phyloP scores from a whole-genome alignment of 2,797 vertebrate genomes.

The Aselliscus stoliczkanus region DNA sequence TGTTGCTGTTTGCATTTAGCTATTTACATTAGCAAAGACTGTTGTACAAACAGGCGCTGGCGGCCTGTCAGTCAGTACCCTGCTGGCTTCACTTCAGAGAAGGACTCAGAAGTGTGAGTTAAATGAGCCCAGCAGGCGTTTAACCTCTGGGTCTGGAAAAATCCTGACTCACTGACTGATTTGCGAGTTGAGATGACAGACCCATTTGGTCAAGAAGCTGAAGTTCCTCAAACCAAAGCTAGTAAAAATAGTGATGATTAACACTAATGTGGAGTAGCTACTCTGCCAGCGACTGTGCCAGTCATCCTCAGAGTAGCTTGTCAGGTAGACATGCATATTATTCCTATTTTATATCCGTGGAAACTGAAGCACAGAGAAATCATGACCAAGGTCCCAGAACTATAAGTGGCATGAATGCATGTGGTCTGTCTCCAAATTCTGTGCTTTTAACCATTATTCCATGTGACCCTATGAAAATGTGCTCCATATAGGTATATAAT shows the following conservation, averaged over 20 bases:
- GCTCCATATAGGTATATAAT: not conserved
- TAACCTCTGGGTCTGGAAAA: conserved; percentile 62
- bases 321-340: not conserved
- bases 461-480: not conserved
- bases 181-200: not conserved
- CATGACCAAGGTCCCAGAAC: not conserved
- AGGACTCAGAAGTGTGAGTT: conserved; percentile 45
- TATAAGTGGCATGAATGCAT: not conserved
- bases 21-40: conserved; percentile 61
- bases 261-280: not conserved
- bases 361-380: not conserved
- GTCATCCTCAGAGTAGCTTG: not conserved
- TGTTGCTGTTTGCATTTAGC: conserved; percentile 51
- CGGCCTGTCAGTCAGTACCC: conserved; percentile 27
- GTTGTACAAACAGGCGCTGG: conserved; percentile 42
- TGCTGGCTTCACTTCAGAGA: conserved; percentile 66
- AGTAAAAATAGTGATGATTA: not conserved
- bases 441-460: not conserved
- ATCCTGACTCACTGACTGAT: conserved; percentile 25
- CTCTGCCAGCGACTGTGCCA: not conserved
- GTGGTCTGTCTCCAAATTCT: not conserved
- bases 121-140: conserved; percentile 57
- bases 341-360: not conserved
- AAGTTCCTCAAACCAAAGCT: not conserved
- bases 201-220: not conserved